phyloP scores from a whole-genome alignment of 2,113 vertebrate genomes.

The Toxostoma redivivum region DNA sequence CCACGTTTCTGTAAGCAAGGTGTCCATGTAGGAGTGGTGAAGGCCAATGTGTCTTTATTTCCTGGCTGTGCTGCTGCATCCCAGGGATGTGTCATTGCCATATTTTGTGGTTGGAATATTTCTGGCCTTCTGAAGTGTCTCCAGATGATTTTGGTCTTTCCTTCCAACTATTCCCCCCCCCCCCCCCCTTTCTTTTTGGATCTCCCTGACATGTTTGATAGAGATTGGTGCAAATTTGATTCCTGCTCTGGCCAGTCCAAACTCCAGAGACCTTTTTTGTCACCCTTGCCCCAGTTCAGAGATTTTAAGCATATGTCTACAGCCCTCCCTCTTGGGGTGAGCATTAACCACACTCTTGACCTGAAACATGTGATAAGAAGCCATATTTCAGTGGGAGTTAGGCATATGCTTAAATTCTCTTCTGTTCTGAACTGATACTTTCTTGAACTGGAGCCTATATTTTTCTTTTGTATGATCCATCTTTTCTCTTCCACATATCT shows the following conservation, averaged over 20 bases:
- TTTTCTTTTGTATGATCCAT: background rate
- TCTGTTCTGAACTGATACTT: slow-evolving; percentile 24
- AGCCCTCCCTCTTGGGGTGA: background rate
- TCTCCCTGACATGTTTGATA: background rate
- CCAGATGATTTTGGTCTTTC: background rate
- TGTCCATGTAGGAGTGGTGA: background rate
- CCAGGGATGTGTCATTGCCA: background rate
- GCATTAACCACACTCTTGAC: background rate
- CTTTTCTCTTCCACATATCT: background rate
- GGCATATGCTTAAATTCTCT: background rate
- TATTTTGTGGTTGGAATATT: background rate
- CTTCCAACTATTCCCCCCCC: too few relatives aligned
- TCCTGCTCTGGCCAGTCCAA: background rate
- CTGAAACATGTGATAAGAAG: slow-evolving; percentile 3
- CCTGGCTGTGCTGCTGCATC: background rate
- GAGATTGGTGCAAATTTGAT: background rate
- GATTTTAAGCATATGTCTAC: background rate
- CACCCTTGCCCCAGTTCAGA: background rate
- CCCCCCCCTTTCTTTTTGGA: too few relatives aligned
- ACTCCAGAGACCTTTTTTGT: background rate
- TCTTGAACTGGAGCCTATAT: background rate
- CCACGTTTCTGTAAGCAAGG: background rate
- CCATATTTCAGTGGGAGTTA: slow-evolving; percentile 8
- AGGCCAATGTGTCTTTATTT: background rate
- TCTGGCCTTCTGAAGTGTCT: background rate